These are phyloP conservation scores for Carapus acus DNA, from an alignment of 2,797 vertebrate genomes.

Conservation along the genomic window DNA sequence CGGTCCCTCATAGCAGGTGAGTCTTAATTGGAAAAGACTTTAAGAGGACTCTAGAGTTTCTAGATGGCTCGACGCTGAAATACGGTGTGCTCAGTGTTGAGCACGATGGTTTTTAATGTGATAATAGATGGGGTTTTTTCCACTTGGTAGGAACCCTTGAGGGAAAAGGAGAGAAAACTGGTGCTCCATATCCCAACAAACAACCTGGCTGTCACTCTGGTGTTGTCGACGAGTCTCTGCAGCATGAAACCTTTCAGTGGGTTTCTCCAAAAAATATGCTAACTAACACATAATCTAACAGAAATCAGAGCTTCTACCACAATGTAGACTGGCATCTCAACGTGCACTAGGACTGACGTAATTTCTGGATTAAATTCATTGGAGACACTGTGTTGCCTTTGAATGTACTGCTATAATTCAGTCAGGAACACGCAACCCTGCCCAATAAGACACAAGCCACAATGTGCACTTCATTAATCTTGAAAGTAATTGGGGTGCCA, in stretches of 20 bases:
- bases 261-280: slow-evolving; percentile 25
- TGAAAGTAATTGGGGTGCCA: no score
- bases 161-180: slow-evolving; percentile 17
- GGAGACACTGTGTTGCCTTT: neutral
- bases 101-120: slow-evolving; percentile 1
- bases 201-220: slow-evolving; percentile 12
- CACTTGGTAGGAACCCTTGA: slow-evolving; percentile 7
- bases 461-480: no score
- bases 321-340: slow-evolving; percentile 4
- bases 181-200: slow-evolving; percentile 26
- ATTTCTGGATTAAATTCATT: no score
- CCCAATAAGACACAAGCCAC: no score
- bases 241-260: slow-evolving; percentile 23
- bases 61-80: no score
- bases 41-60: no score
- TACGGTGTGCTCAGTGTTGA: neutral
- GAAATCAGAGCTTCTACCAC: slow-evolving; percentile 8
- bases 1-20: neutral
- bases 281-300: slow-evolving; percentile 17
- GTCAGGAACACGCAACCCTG: no score
- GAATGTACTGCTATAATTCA: no score
- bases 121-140: slow-evolving; percentile 9
- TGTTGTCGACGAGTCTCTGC: slow-evolving; percentile 26
- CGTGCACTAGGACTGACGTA: neutral
- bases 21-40: neutral